A percentile compares a stretch with the other conserved stretches of the same genome.
Evolutionary conservation across 2,888 invertebrate genomes (phyloP).

Genomic region (Rhagium mordax): DNA sequence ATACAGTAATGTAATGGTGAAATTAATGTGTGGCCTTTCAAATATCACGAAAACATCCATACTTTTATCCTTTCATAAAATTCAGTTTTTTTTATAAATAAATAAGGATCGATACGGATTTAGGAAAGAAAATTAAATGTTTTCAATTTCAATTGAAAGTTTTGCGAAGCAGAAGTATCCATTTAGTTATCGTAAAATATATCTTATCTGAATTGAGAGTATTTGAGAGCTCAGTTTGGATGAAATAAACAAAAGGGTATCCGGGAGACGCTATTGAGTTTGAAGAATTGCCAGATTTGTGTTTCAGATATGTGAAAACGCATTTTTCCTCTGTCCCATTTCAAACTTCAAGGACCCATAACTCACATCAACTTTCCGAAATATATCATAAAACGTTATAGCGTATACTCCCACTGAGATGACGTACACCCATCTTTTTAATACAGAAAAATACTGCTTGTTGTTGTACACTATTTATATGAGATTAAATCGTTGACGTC

Average conservation of each 20-base stretch:
- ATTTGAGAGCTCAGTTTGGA: conserved; percentile 29
- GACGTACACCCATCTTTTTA: conserved; percentile 24
- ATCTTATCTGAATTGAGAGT: conserved; percentile 37
- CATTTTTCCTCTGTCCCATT: conserved; percentile 58
- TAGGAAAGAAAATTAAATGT: conserved; percentile 24
- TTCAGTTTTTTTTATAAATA: background rate
- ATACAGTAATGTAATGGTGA: background rate
- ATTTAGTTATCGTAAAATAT: conserved; percentile 58
- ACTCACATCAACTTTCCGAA: conserved; percentile 62
- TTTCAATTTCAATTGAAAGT: conserved; percentile 42
- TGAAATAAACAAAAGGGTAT: conserved; percentile 50
- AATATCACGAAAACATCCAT: too few relatives aligned
- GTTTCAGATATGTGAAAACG: conserved; percentile 57
- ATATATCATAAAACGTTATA: conserved; percentile 59
- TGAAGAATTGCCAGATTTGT: conserved; percentile 61
- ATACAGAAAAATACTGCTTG: conserved; percentile 17
- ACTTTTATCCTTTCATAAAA: background rate
- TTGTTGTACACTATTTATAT: conserved; percentile 4
- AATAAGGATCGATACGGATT: background rate
- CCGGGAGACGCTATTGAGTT: conserved; percentile 42
- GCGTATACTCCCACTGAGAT: conserved; percentile 4
- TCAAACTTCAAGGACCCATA: conserved; percentile 60
- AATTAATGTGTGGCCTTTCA: background rate
- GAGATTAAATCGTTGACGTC: background rate
- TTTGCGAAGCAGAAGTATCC: conserved; percentile 50